Conservation (phyloP, 2,797 vertebrate genomes). For the Protonibea diacanthus region DNA sequence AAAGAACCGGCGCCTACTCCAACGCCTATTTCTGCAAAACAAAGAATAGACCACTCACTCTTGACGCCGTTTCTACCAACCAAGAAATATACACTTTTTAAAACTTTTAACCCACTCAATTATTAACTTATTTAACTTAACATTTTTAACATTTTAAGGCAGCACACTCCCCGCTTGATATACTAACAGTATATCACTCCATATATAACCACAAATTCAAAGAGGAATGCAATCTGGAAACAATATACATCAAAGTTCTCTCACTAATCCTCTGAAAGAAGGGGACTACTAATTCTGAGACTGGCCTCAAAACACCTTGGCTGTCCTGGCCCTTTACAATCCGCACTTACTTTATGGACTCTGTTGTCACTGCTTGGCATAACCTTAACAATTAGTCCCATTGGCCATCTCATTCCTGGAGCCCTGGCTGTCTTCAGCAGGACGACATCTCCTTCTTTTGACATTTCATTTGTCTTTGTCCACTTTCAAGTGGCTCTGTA, state of each 20-base stretch:
- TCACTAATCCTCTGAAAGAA: not conserved
- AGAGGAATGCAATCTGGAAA: not conserved
- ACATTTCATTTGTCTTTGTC: slow-evolving; percentile 5
- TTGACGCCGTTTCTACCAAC: too few species aligned
- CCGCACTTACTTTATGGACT: not conserved
- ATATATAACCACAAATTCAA: not conserved
- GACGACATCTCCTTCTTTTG: slow-evolving; percentile 9
- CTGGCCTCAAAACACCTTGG: not conserved
- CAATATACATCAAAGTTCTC: not conserved
- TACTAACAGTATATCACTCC: not conserved
- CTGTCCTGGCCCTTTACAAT: not conserved
- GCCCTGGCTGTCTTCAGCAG: slow-evolving; percentile 4
- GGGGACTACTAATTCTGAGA: not conserved
- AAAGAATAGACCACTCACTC: too few species aligned
- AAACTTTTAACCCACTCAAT: too few species aligned
- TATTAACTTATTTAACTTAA: too few species aligned
- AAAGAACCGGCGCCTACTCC: too few species aligned
- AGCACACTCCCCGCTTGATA: not conserved
- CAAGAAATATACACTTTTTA: too few species aligned
- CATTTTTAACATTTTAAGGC: not conserved
- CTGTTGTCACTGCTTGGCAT: not conserved
- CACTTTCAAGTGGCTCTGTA: slow-evolving; percentile 11
- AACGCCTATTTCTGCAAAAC: too few species aligned
- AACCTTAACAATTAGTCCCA: not conserved
- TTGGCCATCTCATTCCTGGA: slow-evolving; percentile 13